Conservation (phyloP, 1,140 invertebrate species). For the Melitaea cinxia region DNA sequence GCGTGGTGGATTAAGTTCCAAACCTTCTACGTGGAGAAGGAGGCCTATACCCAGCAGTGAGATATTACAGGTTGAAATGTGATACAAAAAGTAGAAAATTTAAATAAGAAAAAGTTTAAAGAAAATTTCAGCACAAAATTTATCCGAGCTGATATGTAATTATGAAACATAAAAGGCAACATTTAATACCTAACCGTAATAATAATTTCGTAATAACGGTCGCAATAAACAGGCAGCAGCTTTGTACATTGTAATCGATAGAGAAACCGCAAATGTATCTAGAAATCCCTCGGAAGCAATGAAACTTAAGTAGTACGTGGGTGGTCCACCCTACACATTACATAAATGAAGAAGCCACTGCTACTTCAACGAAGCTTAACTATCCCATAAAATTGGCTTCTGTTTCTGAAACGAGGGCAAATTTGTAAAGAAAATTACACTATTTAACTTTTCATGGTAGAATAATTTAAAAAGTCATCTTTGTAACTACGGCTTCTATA, state of each 20-base stretch:
- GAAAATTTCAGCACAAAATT: too few relatives aligned
- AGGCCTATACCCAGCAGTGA: too few relatives aligned
- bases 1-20: too few relatives aligned
- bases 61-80: too few relatives aligned
- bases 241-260: conserved; percentile 32
- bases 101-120: too few relatives aligned
- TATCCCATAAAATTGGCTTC: conserved; percentile 36
- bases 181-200: background rate
- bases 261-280: conserved; percentile 32
- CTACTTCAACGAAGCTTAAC: conserved; percentile 24
- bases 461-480: conserved; percentile 21
- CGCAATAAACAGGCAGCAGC: conserved; percentile 18
- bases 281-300: conserved; percentile 33
- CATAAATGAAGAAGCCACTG: conserved; percentile 31
- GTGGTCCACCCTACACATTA: conserved; percentile 22
- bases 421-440: conserved; percentile 36
- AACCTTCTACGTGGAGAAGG: too few relatives aligned
- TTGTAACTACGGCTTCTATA: conserved; percentile 25
- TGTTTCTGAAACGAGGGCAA: conserved; percentile 30
- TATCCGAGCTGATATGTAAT: too few relatives aligned
- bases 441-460: conserved; percentile 35
- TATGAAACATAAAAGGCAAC: too few relatives aligned
- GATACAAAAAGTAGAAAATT: too few relatives aligned
- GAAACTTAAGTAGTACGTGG: conserved; percentile 34
- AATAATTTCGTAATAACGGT: background rate